These are phyloP conservation scores for Pygoscelis adeliae DNA, from an alignment of 2,113 vertebrate genomes.

Conservation along the genomic window DNA sequence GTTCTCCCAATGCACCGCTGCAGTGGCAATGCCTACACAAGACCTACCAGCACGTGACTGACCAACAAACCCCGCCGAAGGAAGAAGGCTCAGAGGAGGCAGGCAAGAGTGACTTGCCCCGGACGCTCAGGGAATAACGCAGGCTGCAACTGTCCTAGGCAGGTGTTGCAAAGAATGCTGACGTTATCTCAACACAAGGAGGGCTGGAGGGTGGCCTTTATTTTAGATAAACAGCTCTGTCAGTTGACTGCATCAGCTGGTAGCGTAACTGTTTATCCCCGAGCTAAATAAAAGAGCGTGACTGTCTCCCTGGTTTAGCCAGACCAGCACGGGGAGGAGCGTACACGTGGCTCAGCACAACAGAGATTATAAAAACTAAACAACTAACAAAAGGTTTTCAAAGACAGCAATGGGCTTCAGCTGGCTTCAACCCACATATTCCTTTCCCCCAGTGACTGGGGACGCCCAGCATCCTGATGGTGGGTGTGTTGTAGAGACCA, in stretches of 20 bases:
- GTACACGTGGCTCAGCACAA: background rate
- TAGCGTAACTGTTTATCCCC: background rate
- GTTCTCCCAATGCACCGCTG: background rate
- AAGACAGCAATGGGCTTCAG: background rate
- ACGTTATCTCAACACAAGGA: background rate
- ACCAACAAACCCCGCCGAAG: background rate
- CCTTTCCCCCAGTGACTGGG: too few species aligned
- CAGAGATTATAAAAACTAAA: background rate
- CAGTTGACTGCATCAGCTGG: background rate
- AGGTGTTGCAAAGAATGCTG: background rate
- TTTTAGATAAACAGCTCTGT: background rate
- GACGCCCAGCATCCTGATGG: too few species aligned
- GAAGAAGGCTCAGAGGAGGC: background rate
- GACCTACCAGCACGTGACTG: background rate
- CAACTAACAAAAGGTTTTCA: background rate
- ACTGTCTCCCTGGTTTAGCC: background rate
- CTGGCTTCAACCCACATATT: background rate
- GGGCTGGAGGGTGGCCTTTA: background rate
- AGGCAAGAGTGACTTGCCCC: background rate
- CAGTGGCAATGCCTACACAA: background rate
- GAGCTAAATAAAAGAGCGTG: too few species aligned
- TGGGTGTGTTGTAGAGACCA: background rate
- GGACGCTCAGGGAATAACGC: background rate
- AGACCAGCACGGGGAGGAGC: fast-evolving
- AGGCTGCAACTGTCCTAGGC: background rate